These are phyloP conservation scores for Pantala flavescens DNA, from an alignment of 1,140 invertebrate genomes.

Conservation along the genomic window DNA sequence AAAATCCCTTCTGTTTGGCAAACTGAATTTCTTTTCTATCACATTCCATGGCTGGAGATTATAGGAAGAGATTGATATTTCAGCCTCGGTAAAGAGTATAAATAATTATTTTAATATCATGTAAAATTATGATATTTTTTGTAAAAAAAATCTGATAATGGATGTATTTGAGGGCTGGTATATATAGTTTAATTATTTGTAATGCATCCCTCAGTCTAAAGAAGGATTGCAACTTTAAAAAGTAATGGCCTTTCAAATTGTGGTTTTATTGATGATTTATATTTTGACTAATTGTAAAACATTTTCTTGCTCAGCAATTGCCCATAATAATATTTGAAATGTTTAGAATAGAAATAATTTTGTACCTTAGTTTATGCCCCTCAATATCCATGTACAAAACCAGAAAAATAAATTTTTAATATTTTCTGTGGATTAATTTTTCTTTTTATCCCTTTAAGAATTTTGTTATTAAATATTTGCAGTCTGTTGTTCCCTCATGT, in stretches of 20 bases:
- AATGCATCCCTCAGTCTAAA: background rate
- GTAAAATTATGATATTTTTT: slow-evolving; percentile 1
- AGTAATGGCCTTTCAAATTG: background rate
- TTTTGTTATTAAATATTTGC: too few species aligned
- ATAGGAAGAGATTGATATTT: background rate
- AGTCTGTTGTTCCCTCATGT: too few species aligned
- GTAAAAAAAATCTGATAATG: background rate
- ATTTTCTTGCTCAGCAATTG: background rate
- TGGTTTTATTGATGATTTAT: background rate
- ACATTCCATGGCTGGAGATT: background rate
- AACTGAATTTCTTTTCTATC: background rate
- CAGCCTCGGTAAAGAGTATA: background rate
- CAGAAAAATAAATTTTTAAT: background rate
- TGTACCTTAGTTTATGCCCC: background rate
- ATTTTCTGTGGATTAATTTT: background rate
- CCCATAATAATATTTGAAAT: background rate
- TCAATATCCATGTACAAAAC: background rate
- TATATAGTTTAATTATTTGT: background rate
- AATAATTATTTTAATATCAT: background rate
- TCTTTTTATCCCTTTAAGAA: background rate
- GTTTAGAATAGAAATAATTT: background rate
- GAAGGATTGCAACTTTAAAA: background rate
- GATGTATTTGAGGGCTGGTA: background rate
- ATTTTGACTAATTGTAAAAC: background rate
- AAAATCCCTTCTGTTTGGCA: background rate